Percentiles rank a stretch among this genome's conserved stretches.
Conservation (phyloP, 2,797 vertebrate genomes). For the Mastacembelus armatus region DNA sequence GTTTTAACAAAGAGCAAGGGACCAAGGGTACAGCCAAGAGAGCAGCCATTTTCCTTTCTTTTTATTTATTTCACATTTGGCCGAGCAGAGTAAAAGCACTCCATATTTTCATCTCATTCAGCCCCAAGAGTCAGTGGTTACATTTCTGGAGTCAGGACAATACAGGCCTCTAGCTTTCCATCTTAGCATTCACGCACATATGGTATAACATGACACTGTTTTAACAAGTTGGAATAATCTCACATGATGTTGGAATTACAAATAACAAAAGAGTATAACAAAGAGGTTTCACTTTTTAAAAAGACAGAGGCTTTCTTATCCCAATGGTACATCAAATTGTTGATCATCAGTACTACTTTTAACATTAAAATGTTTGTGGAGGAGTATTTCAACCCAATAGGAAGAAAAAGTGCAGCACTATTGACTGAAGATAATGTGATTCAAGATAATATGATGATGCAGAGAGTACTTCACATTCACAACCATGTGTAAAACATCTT, state of each 20-base stretch:
- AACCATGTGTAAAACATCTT: constrained; percentile 33
- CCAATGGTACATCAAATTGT: constrained; percentile 11
- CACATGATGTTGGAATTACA: constrained; percentile 7
- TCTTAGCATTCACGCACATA: constrained; percentile 62
- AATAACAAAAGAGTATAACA: too few species aligned
- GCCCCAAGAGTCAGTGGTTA: constrained; percentile 79
- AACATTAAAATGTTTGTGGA: constrained; percentile 22
- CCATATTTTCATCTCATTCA: constrained; percentile 80
- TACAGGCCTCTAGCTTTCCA: constrained; percentile 58
- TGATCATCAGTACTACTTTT: constrained; percentile 8
- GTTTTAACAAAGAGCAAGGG: constrained; percentile 89
- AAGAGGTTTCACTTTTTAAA: too few species aligned
- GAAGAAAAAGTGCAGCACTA: constrained; percentile 18
- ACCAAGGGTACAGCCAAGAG: constrained; percentile 84
- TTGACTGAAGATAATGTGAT: constrained; percentile 25
- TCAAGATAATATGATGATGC: constrained; percentile 40
- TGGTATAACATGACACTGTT: constrained; percentile 13
- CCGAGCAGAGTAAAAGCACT: constrained; percentile 79
- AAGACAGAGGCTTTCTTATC: neutral
- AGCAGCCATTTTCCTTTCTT: constrained; percentile 86
- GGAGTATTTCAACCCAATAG: constrained; percentile 18
- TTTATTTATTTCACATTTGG: constrained; percentile 87
- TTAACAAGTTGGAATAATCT: too few species aligned
- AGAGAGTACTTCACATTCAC: constrained; percentile 30
- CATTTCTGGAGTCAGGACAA: constrained; percentile 65